Evolutionary conservation across 2,888 invertebrate genomes (phyloP).

Genomic region (Phoenoteleia sp.): DNA sequence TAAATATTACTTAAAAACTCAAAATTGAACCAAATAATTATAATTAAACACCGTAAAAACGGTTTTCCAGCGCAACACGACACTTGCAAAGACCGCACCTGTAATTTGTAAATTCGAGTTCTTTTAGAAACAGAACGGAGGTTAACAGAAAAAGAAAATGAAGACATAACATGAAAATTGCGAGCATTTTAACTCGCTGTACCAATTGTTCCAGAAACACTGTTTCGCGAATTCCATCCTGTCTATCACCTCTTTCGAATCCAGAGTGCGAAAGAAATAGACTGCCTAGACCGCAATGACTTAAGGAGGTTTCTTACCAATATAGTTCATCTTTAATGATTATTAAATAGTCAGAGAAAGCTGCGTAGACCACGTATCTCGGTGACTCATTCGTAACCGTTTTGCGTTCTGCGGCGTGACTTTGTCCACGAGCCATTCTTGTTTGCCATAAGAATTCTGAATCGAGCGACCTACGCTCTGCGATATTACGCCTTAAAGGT

Average conservation of each 20-base stretch:
- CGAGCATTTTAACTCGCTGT: too few relatives aligned
- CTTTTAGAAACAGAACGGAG: constrained; percentile 21
- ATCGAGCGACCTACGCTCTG: background rate
- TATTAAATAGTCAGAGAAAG: constrained; percentile 59
- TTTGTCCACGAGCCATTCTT: constrained; percentile 29
- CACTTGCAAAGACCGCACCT: constrained; percentile 4
- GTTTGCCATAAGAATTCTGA: background rate
- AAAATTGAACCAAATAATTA: too few relatives aligned
- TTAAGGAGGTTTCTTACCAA: constrained; percentile 40
- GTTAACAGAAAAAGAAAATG: constrained; percentile 9
- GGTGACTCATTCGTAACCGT: constrained; percentile 40
- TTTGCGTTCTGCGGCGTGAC: constrained; percentile 16
- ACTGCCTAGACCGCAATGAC: background rate
- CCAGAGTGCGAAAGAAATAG: constrained; percentile 24
- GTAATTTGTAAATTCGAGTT: constrained; percentile 5
- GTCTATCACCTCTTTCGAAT: background rate
- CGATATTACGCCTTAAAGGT: background rate
- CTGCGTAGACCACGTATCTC: constrained; percentile 45
- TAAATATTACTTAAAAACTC: too few relatives aligned
- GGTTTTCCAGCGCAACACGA: too few relatives aligned
- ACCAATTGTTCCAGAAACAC: constrained; percentile 38
- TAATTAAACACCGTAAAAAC: too few relatives aligned
- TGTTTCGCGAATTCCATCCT: constrained; percentile 2
- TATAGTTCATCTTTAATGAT: constrained; percentile 50
- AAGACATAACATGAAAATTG: background rate